Evolutionary conservation across 2,888 invertebrate genomes (phyloP).

Genomic region (Ochropacha duplaris): DNA sequence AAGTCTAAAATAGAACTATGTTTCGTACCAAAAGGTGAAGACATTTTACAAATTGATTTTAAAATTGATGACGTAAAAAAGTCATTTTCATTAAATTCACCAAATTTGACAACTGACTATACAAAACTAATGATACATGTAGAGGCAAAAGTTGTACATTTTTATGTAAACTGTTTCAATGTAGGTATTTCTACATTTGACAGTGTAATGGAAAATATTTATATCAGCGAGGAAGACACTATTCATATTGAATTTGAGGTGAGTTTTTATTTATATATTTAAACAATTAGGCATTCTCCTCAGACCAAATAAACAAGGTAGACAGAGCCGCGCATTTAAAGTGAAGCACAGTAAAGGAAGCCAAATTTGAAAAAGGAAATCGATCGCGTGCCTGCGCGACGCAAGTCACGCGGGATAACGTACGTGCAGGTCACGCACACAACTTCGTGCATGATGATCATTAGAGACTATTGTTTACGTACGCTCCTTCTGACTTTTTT

Average conservation of each 20-base stretch:
- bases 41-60: constrained; percentile 26
- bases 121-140: neutral
- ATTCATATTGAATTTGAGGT: neutral
- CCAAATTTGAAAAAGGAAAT: no score
- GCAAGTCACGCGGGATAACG: no score
- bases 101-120: neutral
- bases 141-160: neutral
- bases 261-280: no score
- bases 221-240: neutral
- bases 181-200: neutral
- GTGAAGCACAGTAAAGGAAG: no score
- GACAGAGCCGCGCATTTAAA: no score
- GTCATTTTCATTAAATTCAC: neutral
- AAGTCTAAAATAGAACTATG: constrained; percentile 38
- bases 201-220: neutral
- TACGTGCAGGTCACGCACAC: no score
- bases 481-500: no score
- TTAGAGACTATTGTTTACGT: no score
- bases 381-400: no score
- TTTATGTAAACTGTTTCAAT: neutral
- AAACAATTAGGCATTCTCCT: no score
- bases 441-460: no score
- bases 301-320: no score
- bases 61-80: constrained; percentile 1
- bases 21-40: constrained; percentile 21